phyloP scores from a whole-genome alignment of 2,797 vertebrate genomes.

The Champsocephalus gunnari region DNA sequence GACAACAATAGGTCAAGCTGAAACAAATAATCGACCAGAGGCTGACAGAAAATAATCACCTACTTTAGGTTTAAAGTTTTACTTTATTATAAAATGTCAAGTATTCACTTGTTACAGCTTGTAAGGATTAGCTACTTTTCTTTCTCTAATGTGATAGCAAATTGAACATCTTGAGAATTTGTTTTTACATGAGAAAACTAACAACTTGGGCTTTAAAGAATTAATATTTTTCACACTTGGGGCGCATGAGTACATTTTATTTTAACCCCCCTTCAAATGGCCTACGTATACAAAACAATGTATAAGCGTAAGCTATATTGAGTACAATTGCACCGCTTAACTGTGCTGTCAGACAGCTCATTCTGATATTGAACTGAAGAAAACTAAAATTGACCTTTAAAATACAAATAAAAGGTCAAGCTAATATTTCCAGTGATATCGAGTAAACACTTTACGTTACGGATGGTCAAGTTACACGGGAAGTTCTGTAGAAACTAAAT shows the following conservation, averaged over 20 bases:
- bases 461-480: constrained; percentile 27
- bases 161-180: too few species aligned
- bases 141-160: too few species aligned
- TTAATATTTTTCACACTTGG: neutral
- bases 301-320: too few species aligned
- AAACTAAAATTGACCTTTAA: too few species aligned
- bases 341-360: too few species aligned
- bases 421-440: constrained; percentile 3
- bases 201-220: neutral
- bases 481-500: constrained; percentile 41
- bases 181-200: neutral
- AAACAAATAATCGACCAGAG: neutral
- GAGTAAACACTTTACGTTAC: constrained; percentile 15
- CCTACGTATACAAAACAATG: too few species aligned
- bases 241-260: too few species aligned
- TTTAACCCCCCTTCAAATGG: too few species aligned
- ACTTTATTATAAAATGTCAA: neutral
- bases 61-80: too few species aligned
- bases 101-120: neutral
- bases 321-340: too few species aligned
- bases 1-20: neutral
- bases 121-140: neutral
- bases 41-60: neutral
- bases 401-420: constrained; percentile 9
- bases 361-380: too few species aligned